phyloP scores from a whole-genome alignment of 2,797 vertebrate genomes.

The Philypnodon macrostomus region DNA sequence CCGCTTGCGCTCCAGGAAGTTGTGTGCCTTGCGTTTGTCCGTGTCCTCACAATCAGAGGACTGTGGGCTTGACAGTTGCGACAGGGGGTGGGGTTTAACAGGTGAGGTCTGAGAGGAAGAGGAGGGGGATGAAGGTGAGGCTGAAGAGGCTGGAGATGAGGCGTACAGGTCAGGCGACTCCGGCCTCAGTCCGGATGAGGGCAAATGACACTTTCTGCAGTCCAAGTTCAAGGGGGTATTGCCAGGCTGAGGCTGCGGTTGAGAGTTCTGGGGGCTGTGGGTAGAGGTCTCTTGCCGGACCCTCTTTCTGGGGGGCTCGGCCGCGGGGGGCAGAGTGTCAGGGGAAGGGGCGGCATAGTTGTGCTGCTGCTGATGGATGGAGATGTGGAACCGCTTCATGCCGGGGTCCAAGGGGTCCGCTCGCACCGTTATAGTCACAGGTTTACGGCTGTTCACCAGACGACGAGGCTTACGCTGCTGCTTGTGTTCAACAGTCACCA shows the following conservation, averaged over 20 bases:
- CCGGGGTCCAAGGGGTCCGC: conserved; percentile 85
- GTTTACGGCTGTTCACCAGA: conserved; percentile 79
- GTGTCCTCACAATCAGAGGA: conserved; percentile 89
- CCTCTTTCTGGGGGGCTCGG: conserved; percentile 70
- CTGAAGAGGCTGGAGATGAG: conserved; percentile 60
- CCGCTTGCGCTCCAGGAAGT: conserved; percentile 88
- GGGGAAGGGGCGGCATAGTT: conserved; percentile 88
- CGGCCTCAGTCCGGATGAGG: conserved; percentile 32
- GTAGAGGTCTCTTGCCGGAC: conserved; percentile 60
- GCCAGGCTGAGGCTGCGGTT: conserved; percentile 49
- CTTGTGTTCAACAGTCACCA: conserved; percentile 90
- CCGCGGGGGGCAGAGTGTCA: conserved; percentile 49
- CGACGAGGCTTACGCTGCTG: conserved; percentile 78
- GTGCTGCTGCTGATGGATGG: conserved; percentile 92
- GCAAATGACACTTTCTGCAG: conserved; percentile 49
- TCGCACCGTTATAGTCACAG: conserved; percentile 87
- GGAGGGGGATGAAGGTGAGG: conserved; percentile 52
- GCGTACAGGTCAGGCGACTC: conserved; percentile 55
- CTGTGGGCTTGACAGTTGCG: conserved; percentile 70
- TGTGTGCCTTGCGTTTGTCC: conserved; percentile 91
- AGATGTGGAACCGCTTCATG: conserved; percentile 91
- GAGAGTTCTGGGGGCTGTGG: conserved; percentile 34
- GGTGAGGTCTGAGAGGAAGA: conserved; percentile 46
- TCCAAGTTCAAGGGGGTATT: conserved; percentile 65
- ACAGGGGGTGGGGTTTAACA: conserved; percentile 47